Percentiles rank a stretch among this genome's conserved stretches.
Conservation (phyloP, 2,113 vertebrate species). For the Mirza zaza region DNA sequence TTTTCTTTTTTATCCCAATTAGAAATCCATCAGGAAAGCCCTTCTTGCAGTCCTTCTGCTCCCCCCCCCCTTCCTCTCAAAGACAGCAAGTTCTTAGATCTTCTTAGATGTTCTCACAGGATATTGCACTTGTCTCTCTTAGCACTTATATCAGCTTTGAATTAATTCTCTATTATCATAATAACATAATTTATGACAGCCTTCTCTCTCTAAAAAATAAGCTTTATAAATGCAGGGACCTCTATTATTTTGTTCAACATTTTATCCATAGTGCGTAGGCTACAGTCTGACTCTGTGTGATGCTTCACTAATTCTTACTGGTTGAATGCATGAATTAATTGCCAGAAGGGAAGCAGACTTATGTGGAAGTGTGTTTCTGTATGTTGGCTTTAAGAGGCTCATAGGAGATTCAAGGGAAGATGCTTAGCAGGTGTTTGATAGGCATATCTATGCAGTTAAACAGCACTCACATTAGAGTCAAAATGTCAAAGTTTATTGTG, state of each 20-base stretch:
- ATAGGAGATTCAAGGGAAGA: background rate
- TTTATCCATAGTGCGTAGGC: background rate
- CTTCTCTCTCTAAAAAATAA: background rate
- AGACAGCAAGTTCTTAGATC: background rate
- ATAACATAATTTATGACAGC: background rate
- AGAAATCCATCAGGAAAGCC: background rate
- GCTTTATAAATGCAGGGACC: background rate
- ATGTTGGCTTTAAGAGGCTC: background rate
- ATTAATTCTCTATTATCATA: constrained; percentile 5
- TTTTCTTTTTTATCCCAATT: background rate
- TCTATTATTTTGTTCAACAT: background rate
- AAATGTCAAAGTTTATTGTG: background rate
- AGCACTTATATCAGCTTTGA: background rate
- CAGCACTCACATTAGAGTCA: background rate
- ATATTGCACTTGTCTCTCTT: background rate
- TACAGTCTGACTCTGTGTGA: background rate
- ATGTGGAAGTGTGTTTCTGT: background rate
- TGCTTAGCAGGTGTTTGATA: background rate
- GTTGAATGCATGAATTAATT: background rate
- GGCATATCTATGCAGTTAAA: background rate
- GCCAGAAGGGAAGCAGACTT: background rate
- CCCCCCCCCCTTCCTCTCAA: background rate
- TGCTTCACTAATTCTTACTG: background rate
- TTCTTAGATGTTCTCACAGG: background rate
- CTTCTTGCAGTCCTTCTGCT: background rate